These are phyloP conservation scores for Drosophila prosaltans DNA, from an alignment of 1,140 invertebrate genomes.

Conservation along the genomic window DNA sequence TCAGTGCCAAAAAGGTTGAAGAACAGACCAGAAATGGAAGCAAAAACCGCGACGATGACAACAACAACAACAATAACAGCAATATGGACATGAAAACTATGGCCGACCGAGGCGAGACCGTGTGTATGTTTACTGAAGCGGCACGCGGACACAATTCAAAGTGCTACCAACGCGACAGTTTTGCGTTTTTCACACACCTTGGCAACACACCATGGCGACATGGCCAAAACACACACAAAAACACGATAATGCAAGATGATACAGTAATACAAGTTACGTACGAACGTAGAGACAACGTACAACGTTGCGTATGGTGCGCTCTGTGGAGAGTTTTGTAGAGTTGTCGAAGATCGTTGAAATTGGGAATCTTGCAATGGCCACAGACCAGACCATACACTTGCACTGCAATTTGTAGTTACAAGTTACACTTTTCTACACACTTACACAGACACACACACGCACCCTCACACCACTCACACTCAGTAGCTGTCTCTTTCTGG, in stretches of 20 bases:
- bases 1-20: conserved; percentile 39
- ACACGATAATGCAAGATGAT: conserved; percentile 41
- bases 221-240: conserved; percentile 60
- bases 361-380: conserved; percentile 58
- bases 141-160: conserved; percentile 53
- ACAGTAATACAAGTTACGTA: conserved; percentile 23
- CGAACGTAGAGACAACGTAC: conserved; percentile 25
- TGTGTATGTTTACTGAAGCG: conserved; percentile 69
- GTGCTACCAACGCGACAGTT: conserved; percentile 52
- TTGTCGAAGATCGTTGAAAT: conserved; percentile 40
- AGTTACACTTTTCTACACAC: conserved; percentile 63
- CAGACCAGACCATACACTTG: conserved; percentile 18
- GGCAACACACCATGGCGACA: conserved; percentile 69
- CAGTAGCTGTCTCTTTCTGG: conserved; percentile 65
- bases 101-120: conserved; percentile 44
- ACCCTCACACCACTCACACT: conserved; percentile 4
- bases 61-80: conserved; percentile 20
- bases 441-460: conserved; percentile 13
- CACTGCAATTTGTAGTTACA: conserved; percentile 63
- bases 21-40: conserved; percentile 38
- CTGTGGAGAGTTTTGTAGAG: conserved; percentile 44
- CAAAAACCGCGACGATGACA: conserved; percentile 62
- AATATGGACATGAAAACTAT: conserved; percentile 36
- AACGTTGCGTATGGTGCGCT: conserved; percentile 61
- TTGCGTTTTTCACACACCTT: conserved; percentile 63